Conservation (phyloP, 2,888 invertebrate genomes). For the Athalia rosae region DNA sequence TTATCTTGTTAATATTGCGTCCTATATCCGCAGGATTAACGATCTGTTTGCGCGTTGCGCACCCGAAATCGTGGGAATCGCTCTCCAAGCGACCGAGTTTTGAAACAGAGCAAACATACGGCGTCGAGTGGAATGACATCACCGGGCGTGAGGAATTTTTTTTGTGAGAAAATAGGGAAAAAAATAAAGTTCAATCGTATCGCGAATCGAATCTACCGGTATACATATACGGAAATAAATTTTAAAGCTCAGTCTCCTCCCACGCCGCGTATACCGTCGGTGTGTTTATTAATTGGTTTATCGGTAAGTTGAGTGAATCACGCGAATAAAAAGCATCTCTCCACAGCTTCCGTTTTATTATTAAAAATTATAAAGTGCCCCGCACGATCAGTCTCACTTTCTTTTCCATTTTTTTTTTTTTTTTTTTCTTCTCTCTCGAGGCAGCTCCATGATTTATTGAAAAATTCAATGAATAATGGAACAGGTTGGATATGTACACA, state of each 20-base stretch:
- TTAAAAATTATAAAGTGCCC: constrained; percentile 35
- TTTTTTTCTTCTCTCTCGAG: not conserved
- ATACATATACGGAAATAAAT: not conserved
- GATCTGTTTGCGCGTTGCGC: not conserved
- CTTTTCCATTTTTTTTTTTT: not conserved
- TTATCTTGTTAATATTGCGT: constrained; percentile 33
- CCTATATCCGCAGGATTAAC: constrained; percentile 1
- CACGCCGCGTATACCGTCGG: constrained; percentile 3
- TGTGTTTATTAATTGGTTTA: constrained; percentile 38
- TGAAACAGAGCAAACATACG: constrained; percentile 7
- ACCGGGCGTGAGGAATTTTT: not conserved
- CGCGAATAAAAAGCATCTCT: constrained; percentile 28
- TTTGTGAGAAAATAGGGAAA: not conserved
- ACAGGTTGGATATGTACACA: constrained; percentile 41
- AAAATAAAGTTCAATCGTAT: not conserved
- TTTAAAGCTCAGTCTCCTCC: not conserved
- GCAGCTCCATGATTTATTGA: constrained; percentile 33
- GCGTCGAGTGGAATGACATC: not conserved
- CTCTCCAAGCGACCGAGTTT: not conserved
- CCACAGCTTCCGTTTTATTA: constrained; percentile 41
- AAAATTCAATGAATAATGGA: constrained; percentile 36
- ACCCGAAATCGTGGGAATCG: constrained; percentile 23
- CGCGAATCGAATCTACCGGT: not conserved
- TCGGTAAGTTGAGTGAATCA: constrained; percentile 25
- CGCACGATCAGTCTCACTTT: constrained; percentile 14